Base-by-base conservation (phyloP, 2,113 vertebrate genomes). In the Elgaria multicarinata region DNA sequence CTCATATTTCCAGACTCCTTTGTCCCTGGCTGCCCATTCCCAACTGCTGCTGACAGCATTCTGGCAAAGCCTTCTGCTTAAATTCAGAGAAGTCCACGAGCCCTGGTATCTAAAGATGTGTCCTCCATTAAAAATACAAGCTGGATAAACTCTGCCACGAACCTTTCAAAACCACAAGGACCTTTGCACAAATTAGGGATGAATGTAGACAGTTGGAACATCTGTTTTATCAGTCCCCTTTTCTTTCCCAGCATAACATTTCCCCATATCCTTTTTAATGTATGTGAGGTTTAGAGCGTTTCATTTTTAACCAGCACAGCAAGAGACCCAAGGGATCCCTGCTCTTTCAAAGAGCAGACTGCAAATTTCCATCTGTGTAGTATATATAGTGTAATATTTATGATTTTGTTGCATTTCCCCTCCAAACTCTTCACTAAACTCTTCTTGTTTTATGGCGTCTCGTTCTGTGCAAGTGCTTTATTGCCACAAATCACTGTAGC, bases 331-430 rank as follows among this genome's bases (percentile, higher is more conserved):
- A 2, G 66, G 77, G 86, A 36, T 39, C 71, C 44, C 46, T 12
- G 77, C 77, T 53, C 28, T 69, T 39, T 46, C 76, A 55, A 39
- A 87, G 77, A 53, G 66, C 77, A 12, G 46, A 33, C 76, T 71
- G 64, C 76, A 87, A 71, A 87, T 87, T 87, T 50, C 58, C 26
- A 66, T 78, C 31, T 9, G 20, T 7, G 42, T 36, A 79, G 77
- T 78, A 79, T 87, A 87, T 78, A 78, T n/a, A 58, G 75, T 67
- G 86, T 50, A 67, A 79, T 87, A 87, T 87, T 78, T 87, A 87
- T 67, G 86, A 87, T 87, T 87, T 77, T 9, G 20, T 67, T 67
- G 42, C 55, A 67, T 78, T 87, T 79, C 44, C 75, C 62, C 44
- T 26, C 75, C 44, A 79, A 67, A 67, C 42, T 78, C 62, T 50